Base-by-base conservation (phyloP, 2,113 vertebrate species). In the Miniopterus natalensis region DNA sequence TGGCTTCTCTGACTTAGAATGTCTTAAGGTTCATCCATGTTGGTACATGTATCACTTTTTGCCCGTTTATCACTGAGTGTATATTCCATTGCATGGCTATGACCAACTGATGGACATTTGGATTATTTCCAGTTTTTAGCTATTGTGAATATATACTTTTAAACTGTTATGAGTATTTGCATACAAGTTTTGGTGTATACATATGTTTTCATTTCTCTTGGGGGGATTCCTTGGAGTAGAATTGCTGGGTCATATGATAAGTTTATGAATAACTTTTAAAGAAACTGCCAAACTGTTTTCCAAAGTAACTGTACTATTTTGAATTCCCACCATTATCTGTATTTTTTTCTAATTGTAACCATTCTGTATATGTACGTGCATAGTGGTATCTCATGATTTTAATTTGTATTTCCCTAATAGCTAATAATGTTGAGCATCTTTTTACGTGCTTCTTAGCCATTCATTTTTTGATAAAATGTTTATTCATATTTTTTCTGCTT, bases 61-160 rank as follows among this genome's bases (percentile, higher is more conserved):
- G 29, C 23, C 15, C 18, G 36, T 86, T 79, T 47, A 65, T 63
- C 78, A 27, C 55, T 84, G 7, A 90, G 53, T 90, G n/a, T 81
- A 73, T 61, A 80, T 51, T 61, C n/a, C 40, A 27, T 53, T 80
- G 21, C 70, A 73, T 74, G 27, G n/a, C 36, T 90, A 51, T 86
- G 53, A 73, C 78, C 40, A 47, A 45, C 45, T 85, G 47, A 77
- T 45, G 80, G 71, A 71, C 45, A 73, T 80, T 79, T 85, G 45
- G n/a, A 71, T 95, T 90, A 25, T 77, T 85, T 71, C 8, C 20
- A 55, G 17, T 59, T 49, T 84, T 95, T 78, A 91, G 53, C 63
- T 90, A 47, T 90, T 94, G 77, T 61, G 45, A 71, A 86, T 61
- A 79, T 73, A 75, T 53, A 36, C 36, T 36, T 36, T 77, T 23